Evolutionary conservation across 2,797 vertebrate species (phyloP), one percentile per base, ranked within the genome.

Genomic region (Tarsius wallacei): DNA sequence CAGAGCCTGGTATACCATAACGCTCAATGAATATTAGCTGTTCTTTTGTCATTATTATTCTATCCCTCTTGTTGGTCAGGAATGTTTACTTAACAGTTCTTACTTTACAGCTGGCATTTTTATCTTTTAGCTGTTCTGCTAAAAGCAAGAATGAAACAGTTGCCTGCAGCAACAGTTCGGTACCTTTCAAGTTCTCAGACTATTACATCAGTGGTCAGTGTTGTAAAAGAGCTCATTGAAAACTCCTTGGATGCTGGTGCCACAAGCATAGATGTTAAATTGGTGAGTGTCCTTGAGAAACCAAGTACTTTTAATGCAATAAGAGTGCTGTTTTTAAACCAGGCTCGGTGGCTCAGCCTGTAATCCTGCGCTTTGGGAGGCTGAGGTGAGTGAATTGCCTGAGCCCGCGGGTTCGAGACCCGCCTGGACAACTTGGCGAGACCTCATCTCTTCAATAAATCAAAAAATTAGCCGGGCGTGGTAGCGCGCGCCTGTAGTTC

Each of bases 161-260:
- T 99, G 90, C 98, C 99, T 1, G 95, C 99, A 8, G 99, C 99
- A 76, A 99, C 99, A 0, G 97, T 99, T 99, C 96, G 99, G 99
- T 70, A 99, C 99, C 94, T 99, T 99, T 99, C 99, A 85, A 99
- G 99, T 98, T 99, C 99, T 76, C 99, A 99, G 97, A 99, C 99
- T 94, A 99, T 99, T 97, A 99, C 99, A 0, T 99, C 99, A 24
- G 99, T 99, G 95, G 97, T 99, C 81, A 99, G 99, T 0, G 99
- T 99, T 16, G 99, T 99, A 17, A 99, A 99, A 98, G 99, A 99
- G 81, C 98, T 99, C 90, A 83, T 99, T 91, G 99, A 99, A 97
- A 99, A 99, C 91, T 99, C 99, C 3, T 98, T 99, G 98, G 99
- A 99, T 98, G 99, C 99, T 6, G 98, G 97, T 81, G 99, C 99